Base-by-base conservation (phyloP, 2,888 invertebrate species). In the Automeris io region DNA sequence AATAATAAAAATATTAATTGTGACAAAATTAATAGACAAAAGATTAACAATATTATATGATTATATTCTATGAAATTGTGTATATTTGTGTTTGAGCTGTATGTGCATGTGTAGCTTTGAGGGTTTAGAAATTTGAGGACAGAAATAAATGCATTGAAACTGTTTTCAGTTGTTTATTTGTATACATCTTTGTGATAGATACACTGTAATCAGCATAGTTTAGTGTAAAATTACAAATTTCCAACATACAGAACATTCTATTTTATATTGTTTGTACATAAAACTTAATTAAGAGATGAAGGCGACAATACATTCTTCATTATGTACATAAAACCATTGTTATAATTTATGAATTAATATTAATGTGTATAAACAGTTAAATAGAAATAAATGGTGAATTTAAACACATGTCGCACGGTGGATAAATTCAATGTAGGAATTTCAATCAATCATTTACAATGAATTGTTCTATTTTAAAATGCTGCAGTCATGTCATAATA, bases 171-270 rank as follows among this genome's bases (percentile, higher is more conserved):
- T 67, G 57, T 68, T 72, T 73, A 75, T 74, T 75, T 63, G 65
- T 64, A 61, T 73, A 78, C 66, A 70, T 67, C 61, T 59, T 68
- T 64, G 61, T 65, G 53, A 51, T 59, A 70, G 53, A 51, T 59
- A 70, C 61, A 70, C 54, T 49, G 47, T 60, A 61, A 64, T 59
- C 68, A 47, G 56, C 49, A 58, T 55, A 54, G 57, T 57, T 55
- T 56, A 54, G 61, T 79, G 72, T 63, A 75, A 78, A 77, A 77
- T 68, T 74, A 77, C 71, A 76, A 77, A 73, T 57, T 52, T 62
- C 65, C 57, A 57, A 66, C 9, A 9, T 13, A 5, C 12, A 4
- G 9, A 26, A 9, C 21, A 26, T 25, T n/a, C 8, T 18, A 8
- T 25, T 19, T 19, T 18, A 33, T 16, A 33, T 4, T 18, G 16